Conservation (phyloP, 2,888 invertebrate species). For the Erannis defoliaria region DNA sequence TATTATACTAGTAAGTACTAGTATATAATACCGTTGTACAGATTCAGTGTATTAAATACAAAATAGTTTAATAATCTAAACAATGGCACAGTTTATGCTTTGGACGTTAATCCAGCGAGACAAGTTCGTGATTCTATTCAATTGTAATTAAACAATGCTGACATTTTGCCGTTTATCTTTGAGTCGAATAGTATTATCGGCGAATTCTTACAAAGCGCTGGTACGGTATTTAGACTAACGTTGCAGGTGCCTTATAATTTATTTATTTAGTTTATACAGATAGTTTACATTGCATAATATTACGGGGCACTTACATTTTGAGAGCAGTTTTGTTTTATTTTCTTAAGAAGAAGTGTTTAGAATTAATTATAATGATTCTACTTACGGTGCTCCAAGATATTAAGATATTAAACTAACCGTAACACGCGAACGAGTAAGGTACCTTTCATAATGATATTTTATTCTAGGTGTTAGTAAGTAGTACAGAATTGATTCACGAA, state of each 20-base stretch:
- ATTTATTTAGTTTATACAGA: conserved; percentile 20
- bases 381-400: background rate
- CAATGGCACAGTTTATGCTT: background rate
- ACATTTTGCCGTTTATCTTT: conserved; percentile 47
- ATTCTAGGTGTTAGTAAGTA: background rate
- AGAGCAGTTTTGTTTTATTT: conserved; percentile 6
- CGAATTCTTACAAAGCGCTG: conserved; percentile 32
- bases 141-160: conserved; percentile 51
- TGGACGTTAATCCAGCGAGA: conserved; percentile 13
- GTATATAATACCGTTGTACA: no score
- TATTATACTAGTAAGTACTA: no score
- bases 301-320: background rate
- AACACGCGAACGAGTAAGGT: no score
- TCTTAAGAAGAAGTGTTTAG: background rate
- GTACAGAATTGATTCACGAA: background rate
- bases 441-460: background rate
- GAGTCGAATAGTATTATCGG: conserved; percentile 25
- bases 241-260: conserved; percentile 29
- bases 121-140: conserved; percentile 48
- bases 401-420: no score
- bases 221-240: conserved; percentile 35
- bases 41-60: background rate
- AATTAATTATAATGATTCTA: background rate
- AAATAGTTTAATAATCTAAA: background rate
- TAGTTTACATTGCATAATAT: conserved; percentile 14